Base-by-base conservation (phyloP, 2,888 invertebrate genomes). In the Syrphus vitripennis region DNA sequence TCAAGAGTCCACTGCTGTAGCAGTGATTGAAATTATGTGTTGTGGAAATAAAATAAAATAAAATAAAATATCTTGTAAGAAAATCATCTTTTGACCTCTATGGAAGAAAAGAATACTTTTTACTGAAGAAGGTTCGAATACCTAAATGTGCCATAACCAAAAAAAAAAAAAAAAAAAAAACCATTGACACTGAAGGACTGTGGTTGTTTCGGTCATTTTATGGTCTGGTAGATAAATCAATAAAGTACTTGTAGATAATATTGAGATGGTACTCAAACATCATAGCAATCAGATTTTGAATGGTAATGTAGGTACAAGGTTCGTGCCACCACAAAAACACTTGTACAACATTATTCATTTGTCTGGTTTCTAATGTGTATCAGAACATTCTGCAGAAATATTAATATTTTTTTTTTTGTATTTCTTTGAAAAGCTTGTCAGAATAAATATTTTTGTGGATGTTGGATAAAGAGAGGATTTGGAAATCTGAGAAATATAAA, bases 131-230 rank as follows among this genome's bases (percentile, higher is more conserved):
- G 67, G 50, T 50, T 37, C 14, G 2, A 14, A n/a, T 16, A 26
- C 59, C 34, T n/a, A 70, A 65, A 74, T 67, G 37, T 78, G 55
- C 40, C 78, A 83, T 57, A 74, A 55, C 63, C 78, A 83, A 67
- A 57, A 77, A n/a, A n/a, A n/a, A n/a, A n/a, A n/a, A n/a, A n/a
- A n/a, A n/a, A n/a, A n/a, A n/a, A n/a, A n/a, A 59, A 50, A 63
- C 59, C 65, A 74, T 9, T 70, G 70, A 40, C 71, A 72, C 31
- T 48, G 19, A 19, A 34, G 59, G 42, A 48, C 45, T 19, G n/a
- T 29, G 19, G 29, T 63, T 42, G 61, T 34, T 45, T 45, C 29
- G 65, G 65, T 65, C 65, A 65, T 65, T 65, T 65, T 14, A 63
- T 63, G 45, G 65, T 65, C 65, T 65, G 65, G 29, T 31, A 45